These are phyloP conservation scores for Eptesicus fuscus DNA, from an alignment of 2,113 vertebrate genomes.

Conservation along the genomic window DNA sequence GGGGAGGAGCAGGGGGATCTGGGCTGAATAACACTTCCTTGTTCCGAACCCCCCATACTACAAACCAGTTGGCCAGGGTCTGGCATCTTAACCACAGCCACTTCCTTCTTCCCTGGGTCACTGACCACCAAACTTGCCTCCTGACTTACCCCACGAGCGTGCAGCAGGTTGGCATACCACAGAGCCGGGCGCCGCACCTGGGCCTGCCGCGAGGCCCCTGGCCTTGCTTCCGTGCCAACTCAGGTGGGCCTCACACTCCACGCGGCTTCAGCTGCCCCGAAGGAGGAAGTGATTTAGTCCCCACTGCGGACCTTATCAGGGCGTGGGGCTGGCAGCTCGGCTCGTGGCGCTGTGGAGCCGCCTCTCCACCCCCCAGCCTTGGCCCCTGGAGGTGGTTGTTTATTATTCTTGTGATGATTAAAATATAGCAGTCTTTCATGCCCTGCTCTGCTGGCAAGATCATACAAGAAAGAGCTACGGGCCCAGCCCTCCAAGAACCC, in stretches of 20 bases:
- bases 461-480: background rate
- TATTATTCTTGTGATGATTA: slow-evolving; percentile 49
- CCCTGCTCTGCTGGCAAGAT: background rate
- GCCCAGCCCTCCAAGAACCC: background rate
- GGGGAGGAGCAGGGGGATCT: background rate
- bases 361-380: background rate
- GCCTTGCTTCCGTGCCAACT: background rate
- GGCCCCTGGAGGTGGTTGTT: background rate
- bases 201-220: background rate
- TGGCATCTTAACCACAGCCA: background rate
- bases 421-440: background rate
- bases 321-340: background rate
- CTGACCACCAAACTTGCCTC: background rate
- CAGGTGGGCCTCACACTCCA: background rate
- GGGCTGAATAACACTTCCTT: background rate
- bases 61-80: slow-evolving; percentile 15
- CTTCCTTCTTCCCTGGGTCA: slow-evolving; percentile 8
- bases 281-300: background rate
- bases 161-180: background rate
- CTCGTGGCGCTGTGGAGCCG: background rate
- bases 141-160: background rate
- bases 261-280: background rate
- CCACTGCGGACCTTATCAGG: background rate
- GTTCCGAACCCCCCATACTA: background rate
- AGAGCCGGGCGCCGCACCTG: background rate